phyloP scores from a whole-genome alignment of 1,140 invertebrate species.

The Maniola jurtina region DNA sequence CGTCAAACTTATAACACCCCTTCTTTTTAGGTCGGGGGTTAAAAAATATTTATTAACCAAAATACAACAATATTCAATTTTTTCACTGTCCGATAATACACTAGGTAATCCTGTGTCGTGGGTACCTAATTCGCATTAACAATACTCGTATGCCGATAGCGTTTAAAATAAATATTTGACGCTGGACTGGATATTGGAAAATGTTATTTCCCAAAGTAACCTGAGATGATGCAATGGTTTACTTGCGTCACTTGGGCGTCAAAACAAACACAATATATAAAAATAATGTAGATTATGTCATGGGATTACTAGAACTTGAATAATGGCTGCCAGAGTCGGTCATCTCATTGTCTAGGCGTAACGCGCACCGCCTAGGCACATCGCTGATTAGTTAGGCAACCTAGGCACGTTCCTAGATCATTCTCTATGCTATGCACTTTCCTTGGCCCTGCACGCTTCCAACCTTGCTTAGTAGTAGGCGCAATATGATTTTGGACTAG shows the following conservation, averaged over 20 bases:
- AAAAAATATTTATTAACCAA: no score
- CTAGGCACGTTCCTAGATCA: constrained; percentile 54
- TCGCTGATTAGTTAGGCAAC: constrained; percentile 37
- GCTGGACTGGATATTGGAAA: no score
- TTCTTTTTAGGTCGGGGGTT: no score
- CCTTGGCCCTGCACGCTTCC: constrained; percentile 46
- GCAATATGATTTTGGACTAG: constrained; percentile 51
- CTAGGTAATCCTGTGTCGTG: no score
- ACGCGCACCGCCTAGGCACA: constrained; percentile 31
- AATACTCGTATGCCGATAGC: no score
- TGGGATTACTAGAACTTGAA: constrained; percentile 71
- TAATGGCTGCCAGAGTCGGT: constrained; percentile 62
- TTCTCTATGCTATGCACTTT: constrained; percentile 67
- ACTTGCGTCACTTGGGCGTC: not conserved
- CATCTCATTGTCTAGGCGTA: constrained; percentile 42
- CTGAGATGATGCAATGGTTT: not conserved
- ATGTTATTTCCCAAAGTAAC: no score
- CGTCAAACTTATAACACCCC: no score
- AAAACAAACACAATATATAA: constrained; percentile 28
- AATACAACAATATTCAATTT: no score
- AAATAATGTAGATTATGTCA: constrained; percentile 72
- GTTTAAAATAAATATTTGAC: no score
- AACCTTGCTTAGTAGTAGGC: constrained; percentile 65
- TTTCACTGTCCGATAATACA: no score
- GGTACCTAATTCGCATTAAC: no score